Percentiles rank a stretch among this genome's conserved stretches.
Evolutionary conservation across 1,140 invertebrate genomes (phyloP).

Genomic region (Andricus grossulariae): DNA sequence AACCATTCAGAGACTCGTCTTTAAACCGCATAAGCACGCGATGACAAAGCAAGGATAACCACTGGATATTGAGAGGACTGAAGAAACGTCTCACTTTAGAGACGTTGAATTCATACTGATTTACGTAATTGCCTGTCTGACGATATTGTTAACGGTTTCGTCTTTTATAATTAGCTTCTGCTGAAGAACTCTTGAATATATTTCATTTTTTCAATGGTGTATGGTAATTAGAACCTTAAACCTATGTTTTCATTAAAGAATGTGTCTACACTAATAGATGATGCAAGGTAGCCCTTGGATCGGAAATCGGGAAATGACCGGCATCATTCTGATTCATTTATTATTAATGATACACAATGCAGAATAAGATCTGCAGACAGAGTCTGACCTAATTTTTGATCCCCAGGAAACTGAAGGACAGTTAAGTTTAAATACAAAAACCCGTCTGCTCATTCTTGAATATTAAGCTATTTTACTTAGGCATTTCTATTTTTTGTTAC

Average conservation of each 20-base stretch:
- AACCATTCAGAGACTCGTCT: conserved; percentile 5
- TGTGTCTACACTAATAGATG: too few species aligned
- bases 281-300: too few species aligned
- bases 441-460: not conserved
- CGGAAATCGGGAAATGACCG: too few species aligned
- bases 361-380: not conserved
- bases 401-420: not conserved
- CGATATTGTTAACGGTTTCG: conserved; percentile 13
- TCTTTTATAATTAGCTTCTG: not conserved
- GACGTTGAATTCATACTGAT: conserved; percentile 1
- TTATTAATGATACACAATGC: too few species aligned
- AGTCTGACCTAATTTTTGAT: not conserved
- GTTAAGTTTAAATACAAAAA: not conserved
- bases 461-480: conserved; percentile 11
- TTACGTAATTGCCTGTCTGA: conserved; percentile 10
- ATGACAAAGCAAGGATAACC: conserved; percentile 21
- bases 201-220: not conserved
- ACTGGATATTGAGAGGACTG: not conserved
- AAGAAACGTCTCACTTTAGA: conserved; percentile 6
- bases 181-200: conserved; percentile 1
- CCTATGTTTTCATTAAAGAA: too few species aligned
- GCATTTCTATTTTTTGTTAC: conserved; percentile 7
- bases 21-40: conserved; percentile 1
- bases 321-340: too few species aligned
- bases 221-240: not conserved